Evolutionary conservation across 2,797 vertebrate species (phyloP).

Genomic region (Peromyscus eremicus): DNA sequence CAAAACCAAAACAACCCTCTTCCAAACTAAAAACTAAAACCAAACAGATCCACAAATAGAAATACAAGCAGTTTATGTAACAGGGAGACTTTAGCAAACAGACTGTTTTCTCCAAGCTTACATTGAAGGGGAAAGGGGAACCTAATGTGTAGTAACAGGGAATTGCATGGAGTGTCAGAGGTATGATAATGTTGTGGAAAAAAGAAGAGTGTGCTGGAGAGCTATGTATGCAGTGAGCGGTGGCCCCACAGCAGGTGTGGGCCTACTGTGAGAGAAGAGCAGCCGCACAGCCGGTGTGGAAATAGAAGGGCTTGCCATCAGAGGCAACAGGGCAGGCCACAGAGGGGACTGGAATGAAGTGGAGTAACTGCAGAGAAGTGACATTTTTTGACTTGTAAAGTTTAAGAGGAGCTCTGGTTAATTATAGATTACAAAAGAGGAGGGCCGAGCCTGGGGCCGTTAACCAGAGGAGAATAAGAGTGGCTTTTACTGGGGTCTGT

Average conservation of each 20-base stretch:
- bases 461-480: not conserved
- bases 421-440: not conserved
- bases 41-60: not conserved
- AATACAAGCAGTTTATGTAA: not conserved
- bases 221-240: accelerated
- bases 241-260: not conserved
- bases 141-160: accelerated
- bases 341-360: accelerated
- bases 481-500: not conserved
- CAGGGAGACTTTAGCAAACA: too few relatives aligned
- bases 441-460: not conserved
- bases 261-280: not conserved
- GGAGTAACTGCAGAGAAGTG: not conserved
- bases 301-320: not conserved
- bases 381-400: not conserved
- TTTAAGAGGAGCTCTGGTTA: not conserved
- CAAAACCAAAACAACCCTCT: not conserved
- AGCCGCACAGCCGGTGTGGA: too few relatives aligned
- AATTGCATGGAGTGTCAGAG: not conserved
- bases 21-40: not conserved
- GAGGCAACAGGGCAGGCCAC: not conserved
- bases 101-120: not conserved
- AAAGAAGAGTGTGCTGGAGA: accelerated
- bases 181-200: not conserved
- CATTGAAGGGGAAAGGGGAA: accelerated